Evolutionary conservation across 1,140 invertebrate species (phyloP).

Genomic region (Oscheius sp.): DNA sequence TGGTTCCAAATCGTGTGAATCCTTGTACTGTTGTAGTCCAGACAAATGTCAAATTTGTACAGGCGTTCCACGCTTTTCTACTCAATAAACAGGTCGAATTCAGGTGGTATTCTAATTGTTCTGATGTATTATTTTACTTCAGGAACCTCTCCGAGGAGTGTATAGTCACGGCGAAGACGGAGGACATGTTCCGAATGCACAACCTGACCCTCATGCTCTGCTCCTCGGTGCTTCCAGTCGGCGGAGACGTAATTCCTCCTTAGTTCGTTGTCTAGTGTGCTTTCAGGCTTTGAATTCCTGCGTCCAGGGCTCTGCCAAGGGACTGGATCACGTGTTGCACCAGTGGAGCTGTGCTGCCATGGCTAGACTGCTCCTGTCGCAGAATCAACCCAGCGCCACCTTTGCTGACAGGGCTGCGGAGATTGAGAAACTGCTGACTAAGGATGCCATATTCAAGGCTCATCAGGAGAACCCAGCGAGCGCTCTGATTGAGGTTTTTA

Average conservation of each 20-base stretch:
- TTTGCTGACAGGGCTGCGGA: no score
- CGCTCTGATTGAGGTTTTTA: no score
- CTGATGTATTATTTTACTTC: neutral
- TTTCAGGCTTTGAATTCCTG: constrained; percentile 7
- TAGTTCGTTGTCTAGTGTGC: neutral
- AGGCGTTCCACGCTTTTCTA: neutral
- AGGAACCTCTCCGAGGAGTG: neutral
- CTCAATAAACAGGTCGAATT: neutral
- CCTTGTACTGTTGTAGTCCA: neutral
- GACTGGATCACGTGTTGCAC: constrained; percentile 15
- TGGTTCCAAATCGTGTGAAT: neutral
- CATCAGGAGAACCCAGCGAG: no score
- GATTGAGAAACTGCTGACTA: no score
- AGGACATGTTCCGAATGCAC: constrained; percentile 28
- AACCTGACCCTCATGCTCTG: constrained; percentile 1
- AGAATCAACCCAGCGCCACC: no score
- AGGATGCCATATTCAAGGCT: no score
- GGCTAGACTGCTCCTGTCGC: neutral
- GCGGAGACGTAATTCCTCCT: neutral
- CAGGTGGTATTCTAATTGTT: neutral
- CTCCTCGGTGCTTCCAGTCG: neutral
- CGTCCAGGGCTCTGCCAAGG: constrained; percentile 12
- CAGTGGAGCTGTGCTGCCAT: neutral
- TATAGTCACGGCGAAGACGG: constrained; percentile 5
- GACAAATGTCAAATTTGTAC: neutral